Percentiles rank a stretch among this genome's conserved stretches.
These are phyloP conservation scores for Salvelinus sp. DNA, from an alignment of 2,113 vertebrate species.

Conservation along the genomic window DNA sequence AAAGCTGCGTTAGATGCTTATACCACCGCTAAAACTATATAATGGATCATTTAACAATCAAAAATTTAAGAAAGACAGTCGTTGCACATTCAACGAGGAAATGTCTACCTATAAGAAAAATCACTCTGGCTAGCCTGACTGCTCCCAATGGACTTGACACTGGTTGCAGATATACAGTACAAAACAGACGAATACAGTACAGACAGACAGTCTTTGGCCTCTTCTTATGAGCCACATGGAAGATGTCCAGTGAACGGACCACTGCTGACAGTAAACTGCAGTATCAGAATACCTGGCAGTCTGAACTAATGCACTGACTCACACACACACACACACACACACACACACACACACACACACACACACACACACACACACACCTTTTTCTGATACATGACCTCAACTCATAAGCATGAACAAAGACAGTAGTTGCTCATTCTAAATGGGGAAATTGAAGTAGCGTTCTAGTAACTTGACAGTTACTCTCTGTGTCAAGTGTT, in stretches of 20 bases:
- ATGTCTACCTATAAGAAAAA: background rate
- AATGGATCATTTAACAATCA: too few relatives aligned
- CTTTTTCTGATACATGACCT: background rate
- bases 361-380: background rate
- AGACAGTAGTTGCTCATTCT: too few relatives aligned
- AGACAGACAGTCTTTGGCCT: background rate
- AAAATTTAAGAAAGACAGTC: too few relatives aligned
- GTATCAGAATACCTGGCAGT: constrained; percentile 3
- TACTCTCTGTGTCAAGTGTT: background rate
- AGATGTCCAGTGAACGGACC: background rate
- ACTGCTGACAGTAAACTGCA: too few relatives aligned
- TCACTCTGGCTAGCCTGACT: background rate
- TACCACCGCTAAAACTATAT: too few relatives aligned
- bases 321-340: too few relatives aligned
- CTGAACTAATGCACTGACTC: background rate
- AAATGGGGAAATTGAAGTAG: too few relatives aligned
- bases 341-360: too few relatives aligned
- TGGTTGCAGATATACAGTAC: background rate
- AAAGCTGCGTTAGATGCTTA: too few relatives aligned
- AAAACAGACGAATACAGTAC: too few relatives aligned
- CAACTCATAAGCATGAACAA: background rate
- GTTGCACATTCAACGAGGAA: too few relatives aligned
- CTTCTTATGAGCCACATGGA: background rate
- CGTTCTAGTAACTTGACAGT: background rate
- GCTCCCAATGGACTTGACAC: background rate